These are phyloP conservation scores for Vidua macroura DNA, from an alignment of 2,113 vertebrate species.

Conservation along the genomic window DNA sequence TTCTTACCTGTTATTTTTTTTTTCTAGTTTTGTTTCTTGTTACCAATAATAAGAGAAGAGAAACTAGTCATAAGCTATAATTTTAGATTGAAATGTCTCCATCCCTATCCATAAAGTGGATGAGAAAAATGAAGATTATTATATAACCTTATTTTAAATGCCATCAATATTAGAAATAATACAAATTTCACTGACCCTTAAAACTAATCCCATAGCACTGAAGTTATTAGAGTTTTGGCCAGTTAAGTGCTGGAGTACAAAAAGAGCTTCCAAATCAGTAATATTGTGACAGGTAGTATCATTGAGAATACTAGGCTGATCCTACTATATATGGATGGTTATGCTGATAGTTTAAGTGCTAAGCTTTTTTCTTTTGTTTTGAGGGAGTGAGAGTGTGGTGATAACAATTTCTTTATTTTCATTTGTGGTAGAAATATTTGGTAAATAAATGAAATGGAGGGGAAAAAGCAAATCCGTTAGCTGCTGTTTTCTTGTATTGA, in stretches of 20 bases:
- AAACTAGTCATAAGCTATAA: background rate
- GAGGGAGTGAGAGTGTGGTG: background rate
- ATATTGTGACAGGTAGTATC: background rate
- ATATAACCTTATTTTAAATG: background rate
- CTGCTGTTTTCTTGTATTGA: background rate
- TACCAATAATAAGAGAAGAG: background rate
- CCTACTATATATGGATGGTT: background rate
- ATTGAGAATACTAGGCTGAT: background rate
- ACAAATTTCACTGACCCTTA: background rate
- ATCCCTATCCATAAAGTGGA: background rate
- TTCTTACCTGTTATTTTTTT: background rate
- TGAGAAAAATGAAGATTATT: background rate
- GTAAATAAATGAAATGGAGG: conserved; percentile 50
- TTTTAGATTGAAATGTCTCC: background rate
- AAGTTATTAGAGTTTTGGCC: background rate
- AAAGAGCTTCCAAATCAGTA: background rate
- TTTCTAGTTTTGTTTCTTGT: background rate
- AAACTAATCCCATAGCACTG: background rate
- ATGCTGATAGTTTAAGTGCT: background rate
- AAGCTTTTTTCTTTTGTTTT: background rate
- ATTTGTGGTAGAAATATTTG: conserved; percentile 23
- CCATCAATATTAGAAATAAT: background rate
- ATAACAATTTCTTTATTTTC: background rate
- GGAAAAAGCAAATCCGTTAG: conserved; percentile 27
- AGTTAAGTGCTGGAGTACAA: background rate